These are phyloP conservation scores for Cebidichthys violaceus DNA, from an alignment of 2,113 vertebrate species.

Conservation along the genomic window DNA sequence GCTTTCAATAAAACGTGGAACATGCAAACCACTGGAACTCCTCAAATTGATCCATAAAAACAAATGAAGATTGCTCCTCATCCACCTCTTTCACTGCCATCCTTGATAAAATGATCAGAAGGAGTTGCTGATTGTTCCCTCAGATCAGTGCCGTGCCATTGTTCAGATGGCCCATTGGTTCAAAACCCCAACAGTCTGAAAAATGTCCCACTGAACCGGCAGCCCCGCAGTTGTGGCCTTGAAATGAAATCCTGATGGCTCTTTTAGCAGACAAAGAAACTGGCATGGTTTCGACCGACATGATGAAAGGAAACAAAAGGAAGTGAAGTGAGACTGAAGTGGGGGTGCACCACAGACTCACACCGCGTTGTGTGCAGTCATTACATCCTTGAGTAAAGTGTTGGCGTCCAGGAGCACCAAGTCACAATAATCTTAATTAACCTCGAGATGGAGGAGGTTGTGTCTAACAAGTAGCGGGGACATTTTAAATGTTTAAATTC, in stretches of 20 bases:
- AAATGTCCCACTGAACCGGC: too few species aligned
- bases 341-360: neutral
- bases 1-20: too few species aligned
- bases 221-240: neutral
- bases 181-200: too few species aligned
- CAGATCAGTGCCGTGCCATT: too few species aligned
- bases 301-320: neutral
- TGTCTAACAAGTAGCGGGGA: slow-evolving; percentile 13
- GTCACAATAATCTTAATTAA: slow-evolving; percentile 47
- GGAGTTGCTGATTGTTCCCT: too few species aligned
- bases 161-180: too few species aligned
- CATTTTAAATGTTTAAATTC: slow-evolving; percentile 21
- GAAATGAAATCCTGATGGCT: too few species aligned
- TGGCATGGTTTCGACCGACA: neutral
- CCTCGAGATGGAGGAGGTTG: slow-evolving; percentile 19
- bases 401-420: slow-evolving; percentile 11
- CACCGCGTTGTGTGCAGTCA: neutral
- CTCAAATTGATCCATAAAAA: too few species aligned
- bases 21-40: too few species aligned
- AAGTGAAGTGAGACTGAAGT: neutral
- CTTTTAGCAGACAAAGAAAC: neutral
- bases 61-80: too few species aligned
- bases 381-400: slow-evolving; percentile 9
- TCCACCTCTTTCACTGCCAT: too few species aligned
- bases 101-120: too few species aligned